Evolutionary conservation across 92 coral and sea anemone species (phyloP), one percentile per base, ranked within the genome.

Genomic region (Phenganax marumi): DNA sequence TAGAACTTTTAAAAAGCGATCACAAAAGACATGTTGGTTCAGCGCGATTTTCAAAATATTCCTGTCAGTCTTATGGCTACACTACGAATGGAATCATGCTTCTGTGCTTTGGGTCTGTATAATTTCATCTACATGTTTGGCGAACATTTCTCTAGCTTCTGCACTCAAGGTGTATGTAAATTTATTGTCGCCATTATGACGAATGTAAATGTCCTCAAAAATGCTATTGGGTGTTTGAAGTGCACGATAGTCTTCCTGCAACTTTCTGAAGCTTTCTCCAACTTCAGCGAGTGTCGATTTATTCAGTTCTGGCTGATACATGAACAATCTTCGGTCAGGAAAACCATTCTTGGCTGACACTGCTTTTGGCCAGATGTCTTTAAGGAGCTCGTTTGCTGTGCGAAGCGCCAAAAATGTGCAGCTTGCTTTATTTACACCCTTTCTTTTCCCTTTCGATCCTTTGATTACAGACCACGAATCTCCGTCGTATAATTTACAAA

Each of bases 401-500:
- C 80, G 53, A 1, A 75, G 19, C 7, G 80, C 80, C 47, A 75
- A 22, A 75, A 75, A 75, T 22, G 80, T 48, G 26, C 80, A 75
- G 19, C 80, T 63, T 11, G 80, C 80, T 52, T 75, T 47, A n/a
- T 12, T 7, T 6, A 75, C 80, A 13, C 80, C 80, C 2, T 52
- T 75, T 24, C 80, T 75, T 22, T 75, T 75, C 24, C 80, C 80
- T 23, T 75, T n/a, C 63, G 65, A 7, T 5, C 80, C 80, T 75
- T 75, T 75, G 0, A 75, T 7, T n/a, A 75, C 19, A 50, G 53
- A 75, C 80, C 80, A 75, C 7, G 80, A 75, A 49, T 75, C 80
- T 43, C 80, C 62, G 49, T 75, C 80, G 33, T 75, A 75, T 21
- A 75, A 52, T 52, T 75, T 75, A 23, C 62, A 50, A 7, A 50